Evolutionary conservation across 2,113 vertebrate species (phyloP).

Genomic region (Chamaetylas fuelleborni): DNA sequence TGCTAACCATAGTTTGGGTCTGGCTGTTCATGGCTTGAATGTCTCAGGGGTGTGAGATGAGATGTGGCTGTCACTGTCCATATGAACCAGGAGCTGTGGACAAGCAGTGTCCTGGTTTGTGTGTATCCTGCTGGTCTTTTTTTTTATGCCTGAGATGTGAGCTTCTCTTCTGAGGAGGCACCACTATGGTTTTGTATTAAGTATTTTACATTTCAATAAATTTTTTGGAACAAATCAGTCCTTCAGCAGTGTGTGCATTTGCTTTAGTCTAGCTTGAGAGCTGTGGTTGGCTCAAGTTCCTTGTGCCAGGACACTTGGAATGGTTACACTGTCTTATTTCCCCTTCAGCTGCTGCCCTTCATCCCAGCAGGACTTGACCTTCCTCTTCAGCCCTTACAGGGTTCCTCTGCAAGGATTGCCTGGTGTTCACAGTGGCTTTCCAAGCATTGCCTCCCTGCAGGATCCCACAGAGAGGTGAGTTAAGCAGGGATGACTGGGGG

Average conservation of each 20-base stretch:
- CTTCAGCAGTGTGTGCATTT: neutral
- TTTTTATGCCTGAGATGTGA: neutral
- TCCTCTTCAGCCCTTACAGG: neutral
- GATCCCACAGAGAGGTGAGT: neutral
- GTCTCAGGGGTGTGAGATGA: neutral
- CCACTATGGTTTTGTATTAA: neutral
- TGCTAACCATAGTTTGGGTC: neutral
- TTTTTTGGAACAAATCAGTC: neutral
- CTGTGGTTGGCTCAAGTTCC: neutral
- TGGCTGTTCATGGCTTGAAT: neutral
- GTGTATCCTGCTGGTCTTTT: neutral
- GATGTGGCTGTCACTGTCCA: neutral
- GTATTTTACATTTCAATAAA: constrained; percentile 47
- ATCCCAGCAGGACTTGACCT: neutral
- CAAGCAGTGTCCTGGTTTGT: neutral
- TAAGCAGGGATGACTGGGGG: neutral
- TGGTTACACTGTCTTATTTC: neutral
- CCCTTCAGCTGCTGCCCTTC: neutral
- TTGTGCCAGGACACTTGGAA: neutral
- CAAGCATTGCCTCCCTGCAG: neutral
- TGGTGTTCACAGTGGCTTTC: neutral
- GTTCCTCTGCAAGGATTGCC: neutral
- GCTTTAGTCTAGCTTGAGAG: neutral
- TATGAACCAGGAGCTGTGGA: neutral
- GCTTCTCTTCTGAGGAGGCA: neutral